These are phyloP conservation scores for Nomia melanderi DNA, from an alignment of 1,140 invertebrate genomes.

Conservation along the genomic window DNA sequence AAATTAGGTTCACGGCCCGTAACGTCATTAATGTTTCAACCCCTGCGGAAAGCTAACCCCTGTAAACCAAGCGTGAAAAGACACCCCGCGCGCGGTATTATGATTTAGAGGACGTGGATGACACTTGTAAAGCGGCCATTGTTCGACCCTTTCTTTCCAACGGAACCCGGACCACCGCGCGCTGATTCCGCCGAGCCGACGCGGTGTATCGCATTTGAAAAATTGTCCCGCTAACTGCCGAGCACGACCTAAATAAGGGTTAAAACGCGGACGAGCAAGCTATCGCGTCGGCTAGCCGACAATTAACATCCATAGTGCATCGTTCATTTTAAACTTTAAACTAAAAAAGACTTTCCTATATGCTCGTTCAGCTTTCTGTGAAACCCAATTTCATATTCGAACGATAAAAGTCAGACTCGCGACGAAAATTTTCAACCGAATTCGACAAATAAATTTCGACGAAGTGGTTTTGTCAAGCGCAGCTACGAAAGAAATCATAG, in stretches of 20 bases:
- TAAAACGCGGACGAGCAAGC: conserved; percentile 31
- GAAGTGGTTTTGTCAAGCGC: too few species aligned
- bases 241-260: conserved; percentile 19
- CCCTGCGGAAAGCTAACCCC: conserved; percentile 13
- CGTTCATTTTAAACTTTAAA: too few species aligned
- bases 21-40: neutral
- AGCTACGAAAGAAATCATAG: too few species aligned
- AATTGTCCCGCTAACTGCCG: conserved; percentile 36
- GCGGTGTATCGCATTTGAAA: conserved; percentile 44
- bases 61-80: conserved; percentile 49
- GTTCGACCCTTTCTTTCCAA: conserved; percentile 49
- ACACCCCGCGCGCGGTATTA: conserved; percentile 9
- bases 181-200: conserved; percentile 18
- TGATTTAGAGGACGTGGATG: conserved; percentile 61
- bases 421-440: too few species aligned
- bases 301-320: too few species aligned
- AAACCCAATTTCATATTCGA: too few species aligned
- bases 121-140: conserved; percentile 64
- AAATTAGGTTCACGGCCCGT: conserved; percentile 14
- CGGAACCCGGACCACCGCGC: conserved; percentile 9
- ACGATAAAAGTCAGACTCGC: too few species aligned
- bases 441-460: too few species aligned
- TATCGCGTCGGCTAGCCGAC: conserved; percentile 5
- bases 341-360: too few species aligned
- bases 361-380: too few species aligned